These are phyloP conservation scores for Gari tellinella DNA, from an alignment of 2,888 invertebrate genomes.

Conservation along the genomic window DNA sequence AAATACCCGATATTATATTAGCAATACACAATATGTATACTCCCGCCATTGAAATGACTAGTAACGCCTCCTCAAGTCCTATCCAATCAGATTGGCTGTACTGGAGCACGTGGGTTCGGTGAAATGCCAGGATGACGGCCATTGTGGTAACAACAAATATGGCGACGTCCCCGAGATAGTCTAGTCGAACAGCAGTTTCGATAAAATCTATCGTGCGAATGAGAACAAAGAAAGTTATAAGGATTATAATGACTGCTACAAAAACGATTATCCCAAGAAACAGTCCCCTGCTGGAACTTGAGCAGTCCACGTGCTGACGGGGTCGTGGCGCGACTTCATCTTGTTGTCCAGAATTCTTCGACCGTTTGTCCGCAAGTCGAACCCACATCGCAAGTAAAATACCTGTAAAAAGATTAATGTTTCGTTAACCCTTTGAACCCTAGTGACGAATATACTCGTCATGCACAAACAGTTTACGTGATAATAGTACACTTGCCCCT, in stretches of 20 bases:
- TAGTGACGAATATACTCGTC: too few relatives aligned
- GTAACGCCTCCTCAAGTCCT: conserved; percentile 85
- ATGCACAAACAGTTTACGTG: too few relatives aligned
- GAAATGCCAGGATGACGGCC: conserved; percentile 94
- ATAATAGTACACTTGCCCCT: too few relatives aligned
- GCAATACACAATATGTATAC: conserved; percentile 96
- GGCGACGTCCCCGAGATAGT: conserved; percentile 94
- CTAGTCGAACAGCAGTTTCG: conserved; percentile 94
- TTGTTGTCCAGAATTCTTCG: conserved; percentile 15
- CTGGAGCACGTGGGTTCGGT: conserved; percentile 88
- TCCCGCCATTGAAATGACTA: conserved; percentile 96
- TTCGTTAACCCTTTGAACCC: too few relatives aligned
- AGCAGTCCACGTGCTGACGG: conserved; percentile 90
- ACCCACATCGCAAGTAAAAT: conserved; percentile 98
- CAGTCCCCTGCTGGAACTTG: conserved; percentile 95
- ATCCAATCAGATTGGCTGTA: conserved; percentile 50
- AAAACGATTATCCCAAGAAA: conserved; percentile 89
- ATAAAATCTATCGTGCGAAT: conserved; percentile 90
- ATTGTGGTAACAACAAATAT: conserved; percentile 94
- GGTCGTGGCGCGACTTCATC: conserved; percentile 20
- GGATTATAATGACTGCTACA: conserved; percentile 87
- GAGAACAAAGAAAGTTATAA: conserved; percentile 98
- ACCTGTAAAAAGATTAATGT: conserved; percentile 83
- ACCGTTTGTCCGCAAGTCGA: conserved; percentile 87
- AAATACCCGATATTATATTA: conserved; percentile 95